Evolutionary conservation across 1,140 invertebrate species (phyloP).

Genomic region (Sitophilus oryzae): DNA sequence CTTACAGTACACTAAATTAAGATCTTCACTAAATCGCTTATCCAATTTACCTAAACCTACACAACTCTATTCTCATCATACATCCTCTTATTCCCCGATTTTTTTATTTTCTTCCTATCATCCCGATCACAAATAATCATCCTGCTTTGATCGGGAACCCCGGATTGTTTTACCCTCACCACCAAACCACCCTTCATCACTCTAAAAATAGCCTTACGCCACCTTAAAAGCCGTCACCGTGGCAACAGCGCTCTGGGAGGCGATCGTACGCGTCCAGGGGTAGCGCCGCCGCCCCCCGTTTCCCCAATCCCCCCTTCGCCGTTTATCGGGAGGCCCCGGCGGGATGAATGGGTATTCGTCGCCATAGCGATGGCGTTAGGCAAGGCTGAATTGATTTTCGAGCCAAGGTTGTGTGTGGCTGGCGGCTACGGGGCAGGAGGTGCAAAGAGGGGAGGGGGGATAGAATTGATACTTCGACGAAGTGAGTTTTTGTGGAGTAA

Average conservation of each 20-base stretch:
- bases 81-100: too few relatives aligned
- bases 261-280: conserved; percentile 15
- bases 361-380: conserved; percentile 33
- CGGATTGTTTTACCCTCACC: too few relatives aligned
- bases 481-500: background rate
- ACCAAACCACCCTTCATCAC: too few relatives aligned
- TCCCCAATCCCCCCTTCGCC: conserved; percentile 10
- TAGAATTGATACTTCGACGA: background rate
- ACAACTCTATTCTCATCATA: too few relatives aligned
- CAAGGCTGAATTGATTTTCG: conserved; percentile 42
- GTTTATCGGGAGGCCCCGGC: conserved; percentile 33
- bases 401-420: conserved; percentile 32
- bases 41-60: too few relatives aligned
- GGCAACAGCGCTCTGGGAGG: conserved; percentile 19
- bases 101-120: too few relatives aligned
- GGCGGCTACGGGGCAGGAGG: conserved; percentile 9
- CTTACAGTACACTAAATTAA: too few relatives aligned
- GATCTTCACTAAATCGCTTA: too few relatives aligned
- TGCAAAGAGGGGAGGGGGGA: too few relatives aligned
- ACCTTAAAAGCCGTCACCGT: conserved; percentile 7
- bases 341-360: conserved; percentile 40
- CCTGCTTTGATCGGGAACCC: too few relatives aligned
- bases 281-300: background rate
- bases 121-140: too few relatives aligned
- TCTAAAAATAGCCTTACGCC: conserved; percentile 15